Evolutionary conservation across 2,797 vertebrate genomes (phyloP), one percentile per base, ranked within the genome.

Genomic region (Pipistrellus nathusii): DNA sequence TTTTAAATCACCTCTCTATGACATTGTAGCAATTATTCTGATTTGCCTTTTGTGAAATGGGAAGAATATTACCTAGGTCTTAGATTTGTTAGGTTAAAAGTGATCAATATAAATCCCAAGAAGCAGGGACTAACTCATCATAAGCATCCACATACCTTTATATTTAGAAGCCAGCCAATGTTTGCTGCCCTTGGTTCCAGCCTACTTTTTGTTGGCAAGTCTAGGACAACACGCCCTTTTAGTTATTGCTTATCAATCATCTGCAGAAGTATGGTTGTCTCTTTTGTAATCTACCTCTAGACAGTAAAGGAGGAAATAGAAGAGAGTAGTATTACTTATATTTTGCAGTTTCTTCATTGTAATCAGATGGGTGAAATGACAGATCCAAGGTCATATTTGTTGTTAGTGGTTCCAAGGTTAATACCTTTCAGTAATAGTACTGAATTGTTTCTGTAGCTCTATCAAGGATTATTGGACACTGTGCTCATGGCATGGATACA

Each of bases 321-420:
- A 76, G 35, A 77, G 17, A 23, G 6, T 64, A 8, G 46, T 82
- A 48, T 41, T 66, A 12, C 64, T 41, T 62, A 27, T 62, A 68
- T 55, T 82, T 46, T 90, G 17, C 76, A 78, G 48, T 75, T 90
- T 69, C 68, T 30, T 90, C n/a, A 38, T 2, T 92, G 68, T 38
- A 64, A 32, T 94, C 51, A 38, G 62, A 9, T 62, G 75, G n/a
- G n/a, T 82, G 87, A 85, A 88, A 57, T 48, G 53, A 76, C 69
- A 92, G 72, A 51, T 38, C 51, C 62, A 86, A 85, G 55, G 46
- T 83, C 27, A 59, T 71, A 30, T 59, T 41, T 41, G 38, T 72
- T 92, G 46, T 72, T 89, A 30, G 30, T 77, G 53, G 62, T 85
- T 64, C 51, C 75, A 75, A 20, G 32, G 51, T 92, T 81, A 18